A percentile compares a stretch with the other conserved stretches of the same genome.
These are phyloP conservation scores for Corynorhinus townsendii DNA, from an alignment of 2,113 vertebrate species.

Conservation along the genomic window DNA sequence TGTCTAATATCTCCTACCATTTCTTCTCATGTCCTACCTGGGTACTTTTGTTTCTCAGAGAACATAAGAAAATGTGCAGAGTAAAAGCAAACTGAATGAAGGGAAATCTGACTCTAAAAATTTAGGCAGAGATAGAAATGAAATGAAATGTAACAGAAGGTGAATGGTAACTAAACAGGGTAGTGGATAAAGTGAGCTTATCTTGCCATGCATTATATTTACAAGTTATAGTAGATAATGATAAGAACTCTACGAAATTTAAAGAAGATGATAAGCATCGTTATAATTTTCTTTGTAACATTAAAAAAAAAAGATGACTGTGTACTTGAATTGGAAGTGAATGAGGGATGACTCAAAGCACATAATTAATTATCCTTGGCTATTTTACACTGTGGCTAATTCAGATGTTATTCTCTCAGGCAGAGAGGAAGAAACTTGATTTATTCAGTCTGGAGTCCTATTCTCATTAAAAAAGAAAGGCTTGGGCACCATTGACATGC, in stretches of 20 bases:
- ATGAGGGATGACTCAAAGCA: slow-evolving; percentile 53
- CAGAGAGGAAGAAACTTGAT: slow-evolving; percentile 58
- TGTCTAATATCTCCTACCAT: not conserved
- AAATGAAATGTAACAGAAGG: slow-evolving; percentile 68
- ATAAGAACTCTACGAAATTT: slow-evolving; percentile 61
- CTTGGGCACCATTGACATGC: slow-evolving; percentile 50
- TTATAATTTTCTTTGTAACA: slow-evolving; percentile 66
- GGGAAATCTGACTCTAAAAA: not conserved
- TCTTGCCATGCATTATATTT: slow-evolving; percentile 45
- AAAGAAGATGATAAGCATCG: slow-evolving; percentile 50
- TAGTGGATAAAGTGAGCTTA: slow-evolving; percentile 64
- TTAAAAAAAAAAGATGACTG: slow-evolving; percentile 34
- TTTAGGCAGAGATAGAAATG: slow-evolving; percentile 9
- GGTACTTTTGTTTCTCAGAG: not conserved
- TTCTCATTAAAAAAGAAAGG: slow-evolving; percentile 54
- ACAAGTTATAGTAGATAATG: slow-evolving; percentile 57
- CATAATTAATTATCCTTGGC: slow-evolving; percentile 76
- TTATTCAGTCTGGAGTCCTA: slow-evolving; percentile 49
- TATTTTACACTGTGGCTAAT: slow-evolving; percentile 73
- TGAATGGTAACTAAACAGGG: slow-evolving; percentile 52
- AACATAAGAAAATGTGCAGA: not conserved
- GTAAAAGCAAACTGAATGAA: not conserved
- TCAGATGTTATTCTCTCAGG: slow-evolving; percentile 63
- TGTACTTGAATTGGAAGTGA: slow-evolving; percentile 61
- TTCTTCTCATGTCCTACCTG: slow-evolving; percentile 1